Conservation (phyloP, 2,797 vertebrate species). For the Naso thynnoides region DNA sequence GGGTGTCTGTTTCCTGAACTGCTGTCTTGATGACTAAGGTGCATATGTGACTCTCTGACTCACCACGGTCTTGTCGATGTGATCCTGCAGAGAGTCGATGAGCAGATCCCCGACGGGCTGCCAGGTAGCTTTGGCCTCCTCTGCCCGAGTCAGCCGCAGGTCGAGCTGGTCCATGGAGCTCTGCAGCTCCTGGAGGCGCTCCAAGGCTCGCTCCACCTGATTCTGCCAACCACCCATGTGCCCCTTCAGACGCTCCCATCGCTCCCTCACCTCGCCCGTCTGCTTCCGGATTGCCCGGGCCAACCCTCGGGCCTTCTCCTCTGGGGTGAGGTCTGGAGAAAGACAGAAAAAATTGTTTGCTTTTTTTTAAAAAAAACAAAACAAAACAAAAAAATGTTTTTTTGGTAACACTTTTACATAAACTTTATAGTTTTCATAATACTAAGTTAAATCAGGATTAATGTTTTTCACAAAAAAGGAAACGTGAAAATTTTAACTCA, state of each 20-base stretch:
- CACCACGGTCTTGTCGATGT: constrained; percentile 93
- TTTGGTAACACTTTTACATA: background rate
- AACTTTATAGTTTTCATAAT: background rate
- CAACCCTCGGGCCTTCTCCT: constrained; percentile 92
- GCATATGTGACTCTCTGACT: constrained; percentile 53
- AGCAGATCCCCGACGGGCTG: constrained; percentile 94
- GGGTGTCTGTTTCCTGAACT: background rate
- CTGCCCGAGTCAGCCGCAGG: constrained; percentile 88
- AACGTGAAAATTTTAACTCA: background rate
- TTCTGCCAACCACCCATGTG: constrained; percentile 91
- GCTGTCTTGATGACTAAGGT: background rate
- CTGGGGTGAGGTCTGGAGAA: constrained; percentile 89
- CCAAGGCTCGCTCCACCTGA: constrained; percentile 92
- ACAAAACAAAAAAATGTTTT: background rate
- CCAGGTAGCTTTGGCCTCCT: constrained; percentile 90
- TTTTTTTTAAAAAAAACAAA: too few relatives aligned
- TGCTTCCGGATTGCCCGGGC: constrained; percentile 96
- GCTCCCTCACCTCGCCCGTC: constrained; percentile 92
- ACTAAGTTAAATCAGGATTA: background rate
- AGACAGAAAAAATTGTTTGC: background rate
- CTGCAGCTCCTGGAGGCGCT: constrained; percentile 94
- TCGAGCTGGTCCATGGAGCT: constrained; percentile 96
- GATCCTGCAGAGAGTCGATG: constrained; percentile 95
- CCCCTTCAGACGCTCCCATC: constrained; percentile 92
- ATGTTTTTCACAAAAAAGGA: too few relatives aligned